Evolutionary conservation across 2,113 vertebrate genomes (phyloP).

Genomic region (Tragulus kanchil): DNA sequence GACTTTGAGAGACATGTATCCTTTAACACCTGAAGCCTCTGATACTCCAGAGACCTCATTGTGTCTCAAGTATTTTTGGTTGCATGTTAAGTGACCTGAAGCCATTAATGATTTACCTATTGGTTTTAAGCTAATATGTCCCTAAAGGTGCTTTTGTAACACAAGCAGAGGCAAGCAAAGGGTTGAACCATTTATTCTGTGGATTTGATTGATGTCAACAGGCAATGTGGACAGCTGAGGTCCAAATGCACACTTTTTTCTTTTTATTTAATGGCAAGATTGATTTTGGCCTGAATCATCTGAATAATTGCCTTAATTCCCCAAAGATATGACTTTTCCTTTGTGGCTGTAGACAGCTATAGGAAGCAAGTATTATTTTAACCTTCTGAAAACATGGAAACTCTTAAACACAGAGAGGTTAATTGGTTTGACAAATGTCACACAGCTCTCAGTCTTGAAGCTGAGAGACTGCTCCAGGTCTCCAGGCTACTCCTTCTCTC

Average conservation of each 20-base stretch:
- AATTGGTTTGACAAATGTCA: constrained; percentile 81
- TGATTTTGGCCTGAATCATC: constrained; percentile 78
- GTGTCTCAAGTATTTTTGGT: constrained; percentile 21
- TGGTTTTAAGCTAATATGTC: constrained; percentile 74
- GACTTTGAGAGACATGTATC: neutral
- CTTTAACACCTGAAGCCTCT: neutral
- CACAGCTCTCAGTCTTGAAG: constrained; percentile 72
- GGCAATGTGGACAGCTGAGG: constrained; percentile 76
- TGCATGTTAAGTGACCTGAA: constrained; percentile 57
- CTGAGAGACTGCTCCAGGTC: constrained; percentile 55
- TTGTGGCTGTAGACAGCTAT: constrained; percentile 63
- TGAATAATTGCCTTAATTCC: constrained; percentile 78
- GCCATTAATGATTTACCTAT: constrained; percentile 68
- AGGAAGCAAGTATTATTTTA: constrained; percentile 78
- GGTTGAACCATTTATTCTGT: constrained; percentile 66
- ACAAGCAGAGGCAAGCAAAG: constrained; percentile 61
- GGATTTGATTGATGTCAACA: constrained; percentile 80
- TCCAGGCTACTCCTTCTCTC: constrained; percentile 22
- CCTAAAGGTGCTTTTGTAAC: constrained; percentile 56
- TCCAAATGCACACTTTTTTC: constrained; percentile 38
- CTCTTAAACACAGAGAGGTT: constrained; percentile 80
- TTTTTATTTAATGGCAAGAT: constrained; percentile 59
- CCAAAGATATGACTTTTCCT: constrained; percentile 67
- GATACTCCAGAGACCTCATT: constrained; percentile 12
- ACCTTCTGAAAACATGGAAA: constrained; percentile 52